Conservation (phyloP, 2,113 vertebrate genomes). For the Azemiops feae region DNA sequence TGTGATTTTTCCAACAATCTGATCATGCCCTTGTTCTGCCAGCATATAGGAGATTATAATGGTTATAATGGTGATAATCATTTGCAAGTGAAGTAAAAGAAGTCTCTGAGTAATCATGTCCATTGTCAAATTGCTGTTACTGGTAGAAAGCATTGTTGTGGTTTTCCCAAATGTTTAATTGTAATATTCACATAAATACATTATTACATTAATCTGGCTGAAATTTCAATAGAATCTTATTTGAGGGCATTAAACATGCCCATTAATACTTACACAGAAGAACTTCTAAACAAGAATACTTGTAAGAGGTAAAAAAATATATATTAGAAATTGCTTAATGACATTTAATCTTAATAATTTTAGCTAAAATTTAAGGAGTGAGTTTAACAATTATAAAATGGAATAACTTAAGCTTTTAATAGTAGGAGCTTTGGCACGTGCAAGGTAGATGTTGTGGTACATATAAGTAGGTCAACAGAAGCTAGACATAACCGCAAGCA, state of each 20-base stretch:
- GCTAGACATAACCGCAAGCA: too few species aligned
- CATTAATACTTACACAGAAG: background rate
- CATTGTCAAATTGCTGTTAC: background rate
- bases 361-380: too few species aligned
- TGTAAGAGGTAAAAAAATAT: too few species aligned
- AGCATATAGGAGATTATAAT: background rate
- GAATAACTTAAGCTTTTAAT: too few species aligned
- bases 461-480: too few species aligned
- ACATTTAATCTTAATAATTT: too few species aligned
- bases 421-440: too few species aligned
- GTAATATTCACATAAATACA: background rate
- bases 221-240: background rate
- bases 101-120: background rate
- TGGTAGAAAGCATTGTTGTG: background rate
- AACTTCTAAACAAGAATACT: background rate
- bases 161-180: background rate
- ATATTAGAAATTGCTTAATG: too few species aligned
- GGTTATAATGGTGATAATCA: background rate
- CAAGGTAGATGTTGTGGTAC: too few species aligned
- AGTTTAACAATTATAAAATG: too few species aligned
- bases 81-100: background rate
- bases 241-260: background rate
- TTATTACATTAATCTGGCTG: background rate
- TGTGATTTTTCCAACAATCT: background rate
- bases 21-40: background rate